Conservation (phyloP, 2,888 invertebrate genomes). For the Mellilla xanthometata region DNA sequence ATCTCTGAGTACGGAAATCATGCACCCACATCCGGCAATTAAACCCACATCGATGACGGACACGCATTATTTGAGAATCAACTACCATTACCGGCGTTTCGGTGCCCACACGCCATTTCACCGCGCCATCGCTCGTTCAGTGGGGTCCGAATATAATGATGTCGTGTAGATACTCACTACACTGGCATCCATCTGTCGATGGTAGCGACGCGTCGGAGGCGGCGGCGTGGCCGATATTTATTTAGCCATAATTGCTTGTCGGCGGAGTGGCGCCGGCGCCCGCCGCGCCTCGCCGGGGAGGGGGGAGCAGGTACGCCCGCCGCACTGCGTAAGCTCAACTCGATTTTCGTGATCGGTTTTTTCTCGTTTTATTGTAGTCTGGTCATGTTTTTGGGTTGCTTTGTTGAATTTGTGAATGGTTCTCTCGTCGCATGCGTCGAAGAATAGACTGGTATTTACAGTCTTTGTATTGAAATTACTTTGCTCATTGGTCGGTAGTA, state of each 20-base stretch:
- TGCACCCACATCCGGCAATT: slow-evolving; percentile 56
- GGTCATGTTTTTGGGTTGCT: slow-evolving; percentile 73
- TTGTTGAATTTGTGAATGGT: slow-evolving; percentile 78
- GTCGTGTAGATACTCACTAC: slow-evolving; percentile 73
- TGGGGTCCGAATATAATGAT: slow-evolving; percentile 63
- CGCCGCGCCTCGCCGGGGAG: slow-evolving; percentile 62
- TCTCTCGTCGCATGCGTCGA: slow-evolving; percentile 42
- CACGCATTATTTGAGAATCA: slow-evolving; percentile 48
- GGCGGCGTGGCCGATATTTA: slow-evolving; percentile 79
- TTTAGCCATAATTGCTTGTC: slow-evolving; percentile 82
- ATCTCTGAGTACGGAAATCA: slow-evolving; percentile 44
- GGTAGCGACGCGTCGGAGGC: slow-evolving; percentile 58
- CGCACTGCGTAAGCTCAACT: slow-evolving; percentile 70
- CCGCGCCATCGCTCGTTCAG: slow-evolving; percentile 55
- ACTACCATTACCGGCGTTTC: slow-evolving; percentile 60
- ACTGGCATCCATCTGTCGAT: slow-evolving; percentile 70
- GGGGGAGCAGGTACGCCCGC: slow-evolving; percentile 61
- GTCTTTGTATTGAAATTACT: slow-evolving; percentile 34
- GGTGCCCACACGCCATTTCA: slow-evolving; percentile 60
- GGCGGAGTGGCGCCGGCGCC: slow-evolving; percentile 80
- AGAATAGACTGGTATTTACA: slow-evolving; percentile 48
- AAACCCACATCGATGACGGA: slow-evolving; percentile 53
- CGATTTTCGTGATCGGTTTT: slow-evolving; percentile 75
- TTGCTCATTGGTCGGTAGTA: slow-evolving; percentile 24
- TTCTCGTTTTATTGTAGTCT: slow-evolving; percentile 66